Base-by-base conservation (phyloP, 2,888 invertebrate species). In the Ryuthela nishihirai region DNA sequence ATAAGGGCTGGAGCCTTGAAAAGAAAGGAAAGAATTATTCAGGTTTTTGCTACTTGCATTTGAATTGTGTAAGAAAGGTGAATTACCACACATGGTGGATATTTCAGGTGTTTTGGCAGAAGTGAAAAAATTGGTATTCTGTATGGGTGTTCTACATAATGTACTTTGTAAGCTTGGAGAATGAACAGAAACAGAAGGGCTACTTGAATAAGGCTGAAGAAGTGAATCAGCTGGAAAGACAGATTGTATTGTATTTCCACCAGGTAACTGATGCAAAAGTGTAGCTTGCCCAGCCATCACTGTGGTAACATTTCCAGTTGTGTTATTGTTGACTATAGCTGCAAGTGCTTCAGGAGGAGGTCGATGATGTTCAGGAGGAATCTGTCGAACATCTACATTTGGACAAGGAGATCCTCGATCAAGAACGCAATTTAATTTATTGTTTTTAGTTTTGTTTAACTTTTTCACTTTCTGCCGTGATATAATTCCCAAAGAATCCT, bases 311-410 rank as follows among this genome's bases (percentile, higher is more conserved):
- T 24, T 36, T 18, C 17, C 20, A 5, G 60, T 26, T 25, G 60
- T 40, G 20, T 18, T 21, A 17, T 12, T 12, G 21, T 50, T 50
- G 12, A 42, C 40, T 35, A 60, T 54, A 12, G 54, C 50, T 34
- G 61, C 61, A 42, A 52, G 48, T 32, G 61, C 52, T 47, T 52
- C 61, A 39, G 61, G 52, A 35, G 70, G 71, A 46, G 75, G 72
- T 62, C 76, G 70, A 66, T 72, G 73, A 60, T 73, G 74, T 56
- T 78, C 80, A 64, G 70, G 70, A 24, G 75, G 78, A 65, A 81
- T 77, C 67, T 80, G 80, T 54, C 82, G 72, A 2, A 81, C 79
- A 69, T 82, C 82, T 54, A 81, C 77, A 71, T 82, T 82, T 24
- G 81, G 81, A 76, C 80, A 81, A 17, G 81, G 79, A 21, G 77